Evolutionary conservation across 1,140 invertebrate genomes (phyloP).

Genomic region (Oreohelix idahoensis): DNA sequence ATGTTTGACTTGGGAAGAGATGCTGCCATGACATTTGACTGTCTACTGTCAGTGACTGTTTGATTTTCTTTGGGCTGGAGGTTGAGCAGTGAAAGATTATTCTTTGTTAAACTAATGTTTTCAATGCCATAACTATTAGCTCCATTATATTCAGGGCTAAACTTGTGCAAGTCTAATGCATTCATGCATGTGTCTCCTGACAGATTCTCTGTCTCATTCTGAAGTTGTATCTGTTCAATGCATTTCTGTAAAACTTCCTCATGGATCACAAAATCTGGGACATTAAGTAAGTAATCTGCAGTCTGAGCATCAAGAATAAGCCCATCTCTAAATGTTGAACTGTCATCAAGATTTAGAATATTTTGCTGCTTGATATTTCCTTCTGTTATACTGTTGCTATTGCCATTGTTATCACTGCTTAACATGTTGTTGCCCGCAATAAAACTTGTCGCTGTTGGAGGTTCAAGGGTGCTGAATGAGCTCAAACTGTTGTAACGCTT

Average conservation of each 20-base stretch:
- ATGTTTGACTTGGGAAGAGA: neutral
- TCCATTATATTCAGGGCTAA: neutral
- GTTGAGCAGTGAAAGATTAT: neutral
- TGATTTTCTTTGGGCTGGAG: neutral
- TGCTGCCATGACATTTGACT: constrained; percentile 12
- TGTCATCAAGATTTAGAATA: constrained; percentile 25
- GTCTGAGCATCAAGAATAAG: constrained; percentile 22
- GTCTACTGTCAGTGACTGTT: neutral
- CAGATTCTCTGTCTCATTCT: neutral
- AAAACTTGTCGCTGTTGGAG: neutral
- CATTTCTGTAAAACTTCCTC: constrained; percentile 37
- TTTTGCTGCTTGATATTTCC: neutral
- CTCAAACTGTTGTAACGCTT: neutral
- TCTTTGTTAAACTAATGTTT: neutral
- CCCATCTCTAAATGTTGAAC: constrained; percentile 22
- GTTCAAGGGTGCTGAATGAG: neutral
- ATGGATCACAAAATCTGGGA: neutral
- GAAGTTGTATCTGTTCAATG: constrained; percentile 34
- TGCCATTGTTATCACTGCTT: constrained; percentile 1
- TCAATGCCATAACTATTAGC: neutral
- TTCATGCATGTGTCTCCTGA: neutral
- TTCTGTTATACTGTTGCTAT: constrained; percentile 3
- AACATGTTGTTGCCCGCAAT: neutral
- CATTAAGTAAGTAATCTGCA: neutral
- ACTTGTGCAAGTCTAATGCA: neutral